These are phyloP conservation scores for Anoura caudifer DNA, from an alignment of 2,113 vertebrate species.

Conservation along the genomic window DNA sequence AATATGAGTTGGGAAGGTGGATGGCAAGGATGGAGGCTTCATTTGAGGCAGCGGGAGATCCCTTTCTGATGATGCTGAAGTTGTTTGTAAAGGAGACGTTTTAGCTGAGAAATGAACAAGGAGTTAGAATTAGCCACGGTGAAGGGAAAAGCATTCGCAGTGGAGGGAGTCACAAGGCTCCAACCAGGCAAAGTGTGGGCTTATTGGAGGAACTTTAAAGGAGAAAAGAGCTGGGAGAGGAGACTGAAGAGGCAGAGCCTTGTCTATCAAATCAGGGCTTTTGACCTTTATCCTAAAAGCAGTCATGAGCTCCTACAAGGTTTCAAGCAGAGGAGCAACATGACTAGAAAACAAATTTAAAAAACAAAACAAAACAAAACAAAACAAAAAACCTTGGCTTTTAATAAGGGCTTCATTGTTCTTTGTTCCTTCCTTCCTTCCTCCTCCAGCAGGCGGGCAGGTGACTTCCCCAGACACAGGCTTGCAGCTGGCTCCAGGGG, in stretches of 20 bases:
- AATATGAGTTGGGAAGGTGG: not conserved
- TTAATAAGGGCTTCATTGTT: slow-evolving; percentile 45
- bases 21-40: not conserved
- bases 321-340: not conserved
- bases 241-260: not conserved
- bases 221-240: not conserved
- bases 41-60: not conserved
- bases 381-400: not conserved
- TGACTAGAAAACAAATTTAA: slow-evolving; percentile 37
- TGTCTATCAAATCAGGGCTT: not conserved
- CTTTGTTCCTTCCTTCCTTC: slow-evolving; percentile 49
- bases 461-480: slow-evolving; percentile 50
- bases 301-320: not conserved
- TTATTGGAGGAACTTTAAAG: not conserved
- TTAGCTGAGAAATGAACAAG: not conserved
- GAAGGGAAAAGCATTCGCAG: not conserved
- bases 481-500: slow-evolving; percentile 41
- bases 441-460: slow-evolving; percentile 43
- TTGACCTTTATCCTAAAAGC: slow-evolving; percentile 6
- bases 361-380: not conserved
- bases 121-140: not conserved
- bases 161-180: not conserved
- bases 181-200: not conserved
- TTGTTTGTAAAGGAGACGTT: not conserved
- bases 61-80: not conserved